Base-by-base conservation (phyloP, 1,140 invertebrate genomes). In the Whitmania pigra region DNA sequence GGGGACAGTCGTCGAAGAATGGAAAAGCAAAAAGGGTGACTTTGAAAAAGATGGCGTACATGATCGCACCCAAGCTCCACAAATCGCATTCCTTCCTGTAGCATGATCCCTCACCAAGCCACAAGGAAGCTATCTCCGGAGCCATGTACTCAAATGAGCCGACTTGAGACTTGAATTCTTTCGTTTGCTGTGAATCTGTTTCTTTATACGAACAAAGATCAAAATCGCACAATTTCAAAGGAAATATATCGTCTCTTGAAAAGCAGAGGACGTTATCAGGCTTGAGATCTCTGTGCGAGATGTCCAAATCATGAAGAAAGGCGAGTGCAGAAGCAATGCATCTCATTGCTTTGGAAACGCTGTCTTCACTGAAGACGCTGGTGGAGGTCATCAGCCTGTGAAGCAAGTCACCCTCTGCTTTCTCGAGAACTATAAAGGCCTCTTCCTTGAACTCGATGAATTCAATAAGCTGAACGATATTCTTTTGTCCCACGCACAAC, bases 51-150 rank as follows among this genome's bases (percentile, higher is more conserved):
- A 31, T 63, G 9, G 6, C 57, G 20, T 25, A 63, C 57, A 63
- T 18, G 22, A 63, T 20, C 22, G 29, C 57, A 15, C 57, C 57
- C 22, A 63, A 2, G 11, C 57, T 63, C 57, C 57, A 63, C 57
- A 63, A 25, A 63, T 63, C 57, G 57, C 57, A 63, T 63, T 31
- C 29, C 57, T 63, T 63, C 7, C 29, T 31, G 57, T 63, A 63
- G 18, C 18, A 63, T 25, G 22, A 22, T 25, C 29, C 18, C 11
- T 25, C 22, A 31, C 57, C 57, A 13, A 63, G 29, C 57, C 57
- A 63, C 20, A 63, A 11, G 15, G 22, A 22, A 25, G 57, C 57
- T 63, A 63, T 31, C 57, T 63, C 57, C 29, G 57, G 57, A 25
- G 57, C 57, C 20, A 63, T 63, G 57, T 63, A 63, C 22, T 63